Evolutionary conservation across 2,888 invertebrate genomes (phyloP), one percentile per base, ranked within the genome.

Genomic region (Micoletzkya japonica): DNA sequence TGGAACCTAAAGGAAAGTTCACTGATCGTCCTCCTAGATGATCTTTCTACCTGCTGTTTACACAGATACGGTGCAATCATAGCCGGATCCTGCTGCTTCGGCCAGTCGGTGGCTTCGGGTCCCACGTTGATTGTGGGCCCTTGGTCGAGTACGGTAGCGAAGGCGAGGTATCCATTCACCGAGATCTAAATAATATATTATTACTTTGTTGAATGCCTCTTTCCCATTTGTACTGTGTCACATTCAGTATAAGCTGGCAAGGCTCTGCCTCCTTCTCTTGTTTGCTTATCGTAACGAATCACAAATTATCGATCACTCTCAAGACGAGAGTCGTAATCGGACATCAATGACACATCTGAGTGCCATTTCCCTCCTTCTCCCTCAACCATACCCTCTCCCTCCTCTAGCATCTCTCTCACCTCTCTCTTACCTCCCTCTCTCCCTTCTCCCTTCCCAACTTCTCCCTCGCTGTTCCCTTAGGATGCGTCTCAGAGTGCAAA

Each of bases 61-160:
- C 84, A 84, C n/a, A 84, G 76, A 72, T 84, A 84, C 2, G 84
- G 84, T 7, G 82, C 84, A 61, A 84, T 84, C 84, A 84, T 85
- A 17, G 84, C 84, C 7, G 84, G 84, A 73, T 84, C 84, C 63
- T 84, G 82, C 52, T 78, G 77, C 20, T 79, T 72, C 32, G 84
- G 84, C 84, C 84, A 84, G 72, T 85, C 84, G 14, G 84, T 84
- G 63, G 75, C 76, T 54, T 81, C 82, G n/a, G 83, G 82, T 14
- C 84, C 84, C 24, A 85, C 81, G 66, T 84, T 84, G 67, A 84
- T 81, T 17, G 84, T 84, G n/a, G 84, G 84, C 24, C 84, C 84
- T 66, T 84, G 84, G 64, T 84, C 84, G 6, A 84, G 74, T 2
- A 84, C 84, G 7, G 84, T 84, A 7, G 84, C 84, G 61, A 84